Conservation (phyloP, 2,888 invertebrate genomes). For the Drosophila gaucha region DNA sequence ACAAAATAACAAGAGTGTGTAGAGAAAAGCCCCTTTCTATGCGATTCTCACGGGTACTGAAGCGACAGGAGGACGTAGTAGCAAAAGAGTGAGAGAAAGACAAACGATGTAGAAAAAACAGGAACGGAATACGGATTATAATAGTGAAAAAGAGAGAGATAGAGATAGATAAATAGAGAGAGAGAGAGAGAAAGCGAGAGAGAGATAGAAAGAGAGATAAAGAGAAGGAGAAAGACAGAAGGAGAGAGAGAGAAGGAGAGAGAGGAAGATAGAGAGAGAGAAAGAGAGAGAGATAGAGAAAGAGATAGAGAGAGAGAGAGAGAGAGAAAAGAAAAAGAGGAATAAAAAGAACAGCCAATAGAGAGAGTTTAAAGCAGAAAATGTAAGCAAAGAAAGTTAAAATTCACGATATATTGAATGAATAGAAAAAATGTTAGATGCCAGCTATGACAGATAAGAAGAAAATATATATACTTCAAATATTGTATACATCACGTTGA, state of each 20-base stretch:
- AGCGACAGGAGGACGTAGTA: background rate
- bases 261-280: background rate
- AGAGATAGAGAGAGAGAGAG: background rate
- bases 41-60: background rate
- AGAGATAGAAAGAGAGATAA: background rate
- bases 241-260: no score
- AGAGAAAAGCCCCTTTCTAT: constrained; percentile 3
- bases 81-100: background rate
- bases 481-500: no score
- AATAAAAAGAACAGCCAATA: background rate
- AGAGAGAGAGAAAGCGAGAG: background rate
- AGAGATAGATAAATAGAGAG: background rate
- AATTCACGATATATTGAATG: no score
- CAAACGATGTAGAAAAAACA: background rate
- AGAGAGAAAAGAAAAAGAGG: background rate
- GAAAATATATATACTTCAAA: no score
- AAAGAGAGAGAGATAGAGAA: background rate
- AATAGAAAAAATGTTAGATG: no score
- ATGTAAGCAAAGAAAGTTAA: background rate
- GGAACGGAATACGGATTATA: no score
- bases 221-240: background rate
- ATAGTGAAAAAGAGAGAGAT: background rate
- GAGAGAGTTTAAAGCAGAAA: no score
- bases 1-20: background rate
- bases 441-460: no score